Conservation (phyloP, 2,888 invertebrate species). For the Disparrhopalites patrizii region DNA sequence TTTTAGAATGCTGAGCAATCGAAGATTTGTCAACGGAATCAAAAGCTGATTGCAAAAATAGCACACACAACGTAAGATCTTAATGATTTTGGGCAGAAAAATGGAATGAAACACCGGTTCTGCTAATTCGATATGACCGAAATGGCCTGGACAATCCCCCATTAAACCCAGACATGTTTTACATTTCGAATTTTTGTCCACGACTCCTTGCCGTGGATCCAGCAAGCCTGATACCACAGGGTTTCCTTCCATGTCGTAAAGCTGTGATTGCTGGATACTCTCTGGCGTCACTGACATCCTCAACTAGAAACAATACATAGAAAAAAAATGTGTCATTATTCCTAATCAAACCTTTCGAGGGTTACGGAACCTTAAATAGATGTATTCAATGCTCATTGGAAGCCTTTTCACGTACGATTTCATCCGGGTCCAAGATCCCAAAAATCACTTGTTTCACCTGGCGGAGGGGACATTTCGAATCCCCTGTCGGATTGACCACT, state of each 20-base stretch:
- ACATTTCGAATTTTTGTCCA: background rate
- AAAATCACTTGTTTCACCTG: background rate
- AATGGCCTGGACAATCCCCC: conserved; percentile 14
- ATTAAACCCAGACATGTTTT: background rate
- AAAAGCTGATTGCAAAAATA: background rate
- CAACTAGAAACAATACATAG: background rate
- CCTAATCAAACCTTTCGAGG: no score
- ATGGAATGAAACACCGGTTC: conserved; percentile 6
- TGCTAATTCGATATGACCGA: conserved; percentile 13
- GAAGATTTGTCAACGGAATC: background rate
- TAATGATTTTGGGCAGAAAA: conserved; percentile 9
- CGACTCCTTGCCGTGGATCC: conserved; percentile 5
- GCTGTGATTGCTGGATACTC: background rate
- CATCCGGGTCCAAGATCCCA: conserved; percentile 7
- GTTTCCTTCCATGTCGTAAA: conserved; percentile 16
- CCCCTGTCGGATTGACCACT: conserved; percentile 3
- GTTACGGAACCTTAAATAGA: background rate
- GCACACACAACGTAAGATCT: conserved; percentile 10
- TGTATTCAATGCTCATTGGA: background rate
- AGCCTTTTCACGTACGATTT: conserved; percentile 15
- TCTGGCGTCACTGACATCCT: background rate
- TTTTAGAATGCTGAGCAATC: background rate
- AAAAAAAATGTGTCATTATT: background rate
- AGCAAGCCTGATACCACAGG: background rate
- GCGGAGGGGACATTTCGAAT: background rate